Evolutionary conservation across 2,888 invertebrate species (phyloP).

Genomic region (Rotaria macrura): DNA sequence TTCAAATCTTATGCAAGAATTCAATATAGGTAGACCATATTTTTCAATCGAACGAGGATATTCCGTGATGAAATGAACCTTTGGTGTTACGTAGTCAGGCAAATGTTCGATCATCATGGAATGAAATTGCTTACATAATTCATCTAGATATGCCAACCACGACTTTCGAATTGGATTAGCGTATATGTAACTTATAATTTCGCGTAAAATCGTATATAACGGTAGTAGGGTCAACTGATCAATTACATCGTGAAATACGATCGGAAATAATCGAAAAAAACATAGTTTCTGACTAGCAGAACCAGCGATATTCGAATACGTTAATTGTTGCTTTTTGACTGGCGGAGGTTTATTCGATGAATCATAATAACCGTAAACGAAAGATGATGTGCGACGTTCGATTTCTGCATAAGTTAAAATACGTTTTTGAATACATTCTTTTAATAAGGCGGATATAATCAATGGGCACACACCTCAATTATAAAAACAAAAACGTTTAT

Average conservation of each 20-base stretch:
- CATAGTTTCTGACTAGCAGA: neutral
- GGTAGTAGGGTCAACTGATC: neutral
- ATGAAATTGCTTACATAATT: neutral
- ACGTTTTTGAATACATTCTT: neutral
- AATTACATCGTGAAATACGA: neutral
- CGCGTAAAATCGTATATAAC: neutral
- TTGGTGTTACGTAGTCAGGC: neutral
- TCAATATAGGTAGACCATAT: neutral
- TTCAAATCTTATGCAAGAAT: neutral
- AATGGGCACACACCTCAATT: neutral
- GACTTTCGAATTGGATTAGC: neutral
- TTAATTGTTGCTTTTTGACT: neutral
- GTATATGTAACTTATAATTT: neutral
- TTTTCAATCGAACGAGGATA: neutral
- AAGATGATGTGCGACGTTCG: neutral
- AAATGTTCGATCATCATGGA: neutral
- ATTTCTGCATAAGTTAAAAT: neutral
- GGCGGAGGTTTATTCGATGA: neutral
- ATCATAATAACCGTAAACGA: neutral
- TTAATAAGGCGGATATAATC: neutral
- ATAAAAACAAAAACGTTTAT: no score
- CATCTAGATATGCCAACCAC: neutral
- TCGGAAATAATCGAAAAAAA: neutral
- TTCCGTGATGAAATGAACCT: neutral
- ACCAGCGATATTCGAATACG: neutral